Percentiles rank a stretch among this genome's conserved stretches.
Evolutionary conservation across 2,888 invertebrate species (phyloP).

Genomic region (Ectemnius cavifrons): DNA sequence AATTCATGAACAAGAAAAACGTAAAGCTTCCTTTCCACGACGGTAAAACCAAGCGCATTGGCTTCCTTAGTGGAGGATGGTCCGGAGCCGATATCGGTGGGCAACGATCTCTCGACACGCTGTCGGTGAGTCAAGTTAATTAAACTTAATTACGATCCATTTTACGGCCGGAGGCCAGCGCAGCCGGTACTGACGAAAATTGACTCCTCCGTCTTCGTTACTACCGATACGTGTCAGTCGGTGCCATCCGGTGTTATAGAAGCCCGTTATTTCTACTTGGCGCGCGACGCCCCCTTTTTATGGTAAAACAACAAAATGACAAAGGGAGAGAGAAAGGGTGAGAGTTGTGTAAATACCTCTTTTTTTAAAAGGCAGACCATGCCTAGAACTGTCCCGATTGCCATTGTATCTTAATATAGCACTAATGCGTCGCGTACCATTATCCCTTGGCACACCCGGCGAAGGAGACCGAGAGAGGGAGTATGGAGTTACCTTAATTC

Average conservation of each 20-base stretch:
- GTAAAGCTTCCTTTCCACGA: not conserved
- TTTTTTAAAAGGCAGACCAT: not conserved
- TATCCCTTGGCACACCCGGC: not conserved
- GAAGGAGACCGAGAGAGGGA: too few relatives aligned
- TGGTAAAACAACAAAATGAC: not conserved
- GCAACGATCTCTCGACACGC: slow-evolving; percentile 45
- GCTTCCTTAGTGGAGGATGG: not conserved
- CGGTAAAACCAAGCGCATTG: not conserved
- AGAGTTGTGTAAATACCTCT: not conserved
- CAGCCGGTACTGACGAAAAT: slow-evolving; percentile 52
- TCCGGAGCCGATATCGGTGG: slow-evolving; percentile 35
- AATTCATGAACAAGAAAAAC: not conserved
- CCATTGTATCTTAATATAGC: slow-evolving; percentile 10
- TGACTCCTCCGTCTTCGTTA: slow-evolving; percentile 55
- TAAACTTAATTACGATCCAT: slow-evolving; percentile 64
- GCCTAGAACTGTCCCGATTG: not conserved
- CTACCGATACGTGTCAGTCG: slow-evolving; percentile 40
- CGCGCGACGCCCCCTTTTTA: slow-evolving; percentile 1
- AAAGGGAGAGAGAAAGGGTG: not conserved
- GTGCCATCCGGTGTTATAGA: slow-evolving; percentile 14
- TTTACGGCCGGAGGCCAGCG: slow-evolving; percentile 43
- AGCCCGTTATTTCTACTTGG: slow-evolving; percentile 22
- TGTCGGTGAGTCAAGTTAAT: slow-evolving; percentile 57
- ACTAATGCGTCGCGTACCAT: slow-evolving; percentile 1
- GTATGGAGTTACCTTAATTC: not conserved